phyloP scores from a whole-genome alignment of 2,888 invertebrate species.

The Tinea pellionella region DNA sequence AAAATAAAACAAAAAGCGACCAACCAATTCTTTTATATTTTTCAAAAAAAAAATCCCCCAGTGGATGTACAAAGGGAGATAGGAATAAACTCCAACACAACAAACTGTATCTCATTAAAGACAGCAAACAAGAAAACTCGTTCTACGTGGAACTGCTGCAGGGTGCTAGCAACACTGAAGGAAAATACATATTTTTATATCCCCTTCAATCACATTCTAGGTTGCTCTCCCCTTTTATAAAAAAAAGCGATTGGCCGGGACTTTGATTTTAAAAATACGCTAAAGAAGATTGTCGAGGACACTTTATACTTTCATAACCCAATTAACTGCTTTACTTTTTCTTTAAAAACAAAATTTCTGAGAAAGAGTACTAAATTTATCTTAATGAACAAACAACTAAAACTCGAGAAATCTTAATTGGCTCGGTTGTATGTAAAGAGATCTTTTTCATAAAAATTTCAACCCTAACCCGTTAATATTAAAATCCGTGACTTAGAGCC shows the following conservation, averaged over 20 bases:
- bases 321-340: not conserved
- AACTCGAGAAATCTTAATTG: no score
- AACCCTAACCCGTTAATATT: no score
- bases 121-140: constrained; percentile 23
- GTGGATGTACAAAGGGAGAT: constrained; percentile 1
- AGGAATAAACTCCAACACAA: constrained; percentile 20
- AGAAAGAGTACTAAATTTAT: no score
- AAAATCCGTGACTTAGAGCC: not conserved
- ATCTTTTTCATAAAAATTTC: no score
- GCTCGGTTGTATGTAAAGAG: no score
- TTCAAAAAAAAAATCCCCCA: not conserved
- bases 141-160: constrained; percentile 7
- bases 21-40: not conserved
- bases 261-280: not conserved
- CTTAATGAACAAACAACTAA: no score
- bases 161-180: not conserved
- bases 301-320: not conserved
- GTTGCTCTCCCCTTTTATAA: not conserved
- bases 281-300: not conserved
- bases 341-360: no score
- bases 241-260: not conserved
- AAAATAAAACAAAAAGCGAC: not conserved
- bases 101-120: constrained; percentile 25
- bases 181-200: constrained; percentile 9
- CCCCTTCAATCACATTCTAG: constrained; percentile 2